Evolutionary conservation across 53 echinoderm and acorn worm species (phyloP).

Genomic region (Paelopatides confundens): DNA sequence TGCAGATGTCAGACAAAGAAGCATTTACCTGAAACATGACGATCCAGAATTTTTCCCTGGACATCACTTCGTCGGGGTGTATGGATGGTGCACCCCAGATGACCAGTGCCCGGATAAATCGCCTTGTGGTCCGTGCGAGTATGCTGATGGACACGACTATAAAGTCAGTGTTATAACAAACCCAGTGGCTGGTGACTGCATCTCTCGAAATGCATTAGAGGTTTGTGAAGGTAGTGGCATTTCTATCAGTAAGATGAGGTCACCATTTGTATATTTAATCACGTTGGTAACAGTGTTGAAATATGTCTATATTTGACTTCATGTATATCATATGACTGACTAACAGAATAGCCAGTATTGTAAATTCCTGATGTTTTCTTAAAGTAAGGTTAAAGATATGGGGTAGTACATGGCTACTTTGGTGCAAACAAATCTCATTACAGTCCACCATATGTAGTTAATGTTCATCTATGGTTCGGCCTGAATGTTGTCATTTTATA

Average conservation of each 20-base stretch:
- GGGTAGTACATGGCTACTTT: too few relatives aligned
- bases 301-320: background rate
- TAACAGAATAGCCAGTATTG: too few relatives aligned
- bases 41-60: conserved; percentile 67
- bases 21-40: conserved; percentile 61
- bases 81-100: conserved; percentile 82
- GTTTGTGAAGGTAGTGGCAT: conserved; percentile 23
- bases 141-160: conserved; percentile 39
- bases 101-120: conserved; percentile 50
- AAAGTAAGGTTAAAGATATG: too few relatives aligned
- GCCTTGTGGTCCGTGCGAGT: conserved; percentile 75
- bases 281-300: background rate
- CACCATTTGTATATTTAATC: background rate
- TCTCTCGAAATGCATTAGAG: background rate
- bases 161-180: conserved; percentile 37
- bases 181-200: background rate
- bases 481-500: too few relatives aligned
- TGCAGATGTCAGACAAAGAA: conserved; percentile 73
- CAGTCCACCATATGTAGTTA: too few relatives aligned
- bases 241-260: background rate
- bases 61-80: conserved; percentile 75
- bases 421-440: too few relatives aligned
- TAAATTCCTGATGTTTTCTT: too few relatives aligned
- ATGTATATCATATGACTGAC: too few relatives aligned
- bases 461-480: too few relatives aligned